Conservation (phyloP, 2,797 vertebrate species). For the Euphonia xanthogaster region DNA sequence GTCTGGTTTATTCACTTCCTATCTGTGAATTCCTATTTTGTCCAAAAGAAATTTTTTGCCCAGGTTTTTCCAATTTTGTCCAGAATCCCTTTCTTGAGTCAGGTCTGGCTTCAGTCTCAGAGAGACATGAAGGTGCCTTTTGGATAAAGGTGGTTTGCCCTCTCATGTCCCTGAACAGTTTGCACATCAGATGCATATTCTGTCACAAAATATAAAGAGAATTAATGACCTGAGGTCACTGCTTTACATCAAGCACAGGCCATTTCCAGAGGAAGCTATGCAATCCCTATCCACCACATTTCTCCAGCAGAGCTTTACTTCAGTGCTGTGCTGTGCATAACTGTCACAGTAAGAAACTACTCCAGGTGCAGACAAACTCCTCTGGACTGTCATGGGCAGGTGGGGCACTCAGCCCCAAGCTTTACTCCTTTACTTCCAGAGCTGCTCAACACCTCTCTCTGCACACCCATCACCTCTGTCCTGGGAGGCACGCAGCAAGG, state of each 20-base stretch:
- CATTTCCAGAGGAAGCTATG: neutral
- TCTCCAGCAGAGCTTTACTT: neutral
- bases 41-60: neutral
- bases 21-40: neutral
- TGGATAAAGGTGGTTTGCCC: neutral
- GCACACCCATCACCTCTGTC: neutral
- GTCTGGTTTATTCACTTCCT: neutral
- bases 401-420: neutral
- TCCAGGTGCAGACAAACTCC: neutral
- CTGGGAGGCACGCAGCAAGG: neutral
- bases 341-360: neutral
- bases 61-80: neutral
- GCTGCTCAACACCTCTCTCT: neutral
- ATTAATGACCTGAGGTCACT: neutral
- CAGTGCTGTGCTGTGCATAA: fast-evolving
- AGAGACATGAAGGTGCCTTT: neutral
- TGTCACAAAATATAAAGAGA: neutral
- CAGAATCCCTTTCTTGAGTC: neutral
- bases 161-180: neutral
- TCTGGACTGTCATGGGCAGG: neutral
- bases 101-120: neutral
- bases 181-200: neutral
- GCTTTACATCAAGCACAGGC: neutral
- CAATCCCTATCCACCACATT: neutral
- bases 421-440: neutral